Evolutionary conservation across 2,797 vertebrate genomes (phyloP), one percentile per base, ranked within the genome.

Genomic region (Crocodylus rhombifer): DNA sequence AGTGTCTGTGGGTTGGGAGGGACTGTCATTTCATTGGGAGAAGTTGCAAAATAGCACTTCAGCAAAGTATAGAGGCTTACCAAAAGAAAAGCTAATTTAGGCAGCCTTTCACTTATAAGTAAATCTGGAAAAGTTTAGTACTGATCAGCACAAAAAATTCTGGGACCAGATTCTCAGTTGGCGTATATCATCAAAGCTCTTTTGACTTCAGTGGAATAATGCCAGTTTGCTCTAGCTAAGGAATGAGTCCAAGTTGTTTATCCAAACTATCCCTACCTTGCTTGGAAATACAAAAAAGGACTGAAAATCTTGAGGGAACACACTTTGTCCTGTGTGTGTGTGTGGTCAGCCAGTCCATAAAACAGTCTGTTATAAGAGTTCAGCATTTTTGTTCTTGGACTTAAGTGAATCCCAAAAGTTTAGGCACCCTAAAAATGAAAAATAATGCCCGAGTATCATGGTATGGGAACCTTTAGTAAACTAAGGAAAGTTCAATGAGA

Each of bases 321-420:
- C 63, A 30, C 75, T 93, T 93, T 87, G 86, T 89, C 9, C 88
- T 86, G 69, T 61, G 65, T 90, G 69, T 61, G 62, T 90, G 64
- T 91, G 89, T 95, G 92, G 93, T 58, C 79, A 81, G 62, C 77
- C 71, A 77, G 89, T 79, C 82, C 92, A 89, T 85, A 96, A 88
- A 90, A 78, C 14, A 21, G 67, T 95, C 57, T 94, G 88, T 94
- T 86, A 89, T 9, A 82, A 62, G 51, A 20, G 33, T 61, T 90
- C 76, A 88, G 85, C 88, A 88, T 76, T 1, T 56, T 30, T 5
- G 1, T 60, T 94, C 3, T 90, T 63, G 17, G 61, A 11, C 30
- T 63, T 36, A 85, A 36, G 33, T 2, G 4, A 94, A 65, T 81
- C 71, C 71, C 80, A 84, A 14, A 20, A 95, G 28, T 60, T 91